phyloP scores from a whole-genome alignment of 2,797 vertebrate species.

The Anguilla anguilla region DNA sequence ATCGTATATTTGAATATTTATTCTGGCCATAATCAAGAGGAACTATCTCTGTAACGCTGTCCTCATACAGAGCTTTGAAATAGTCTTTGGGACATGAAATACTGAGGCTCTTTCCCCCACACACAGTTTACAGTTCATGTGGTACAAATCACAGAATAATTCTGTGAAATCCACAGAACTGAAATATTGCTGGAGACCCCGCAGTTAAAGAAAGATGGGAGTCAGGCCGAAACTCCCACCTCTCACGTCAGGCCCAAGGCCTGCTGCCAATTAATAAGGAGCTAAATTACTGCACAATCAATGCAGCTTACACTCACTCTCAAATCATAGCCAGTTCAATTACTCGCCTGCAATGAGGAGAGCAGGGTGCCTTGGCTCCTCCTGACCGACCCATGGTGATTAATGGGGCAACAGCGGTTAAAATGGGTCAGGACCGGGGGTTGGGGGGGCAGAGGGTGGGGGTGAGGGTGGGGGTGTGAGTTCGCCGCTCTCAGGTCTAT shows the following conservation, averaged over 20 bases:
- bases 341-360: constrained; percentile 64
- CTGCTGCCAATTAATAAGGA: constrained; percentile 3
- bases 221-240: not conserved
- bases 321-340: constrained; percentile 61
- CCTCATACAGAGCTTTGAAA: not conserved
- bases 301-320: constrained; percentile 52
- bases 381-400: constrained; percentile 61
- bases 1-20: not conserved
- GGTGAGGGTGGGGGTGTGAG: not conserved
- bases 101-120: not conserved
- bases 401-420: constrained; percentile 61
- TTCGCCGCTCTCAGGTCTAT: not conserved
- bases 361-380: constrained; percentile 33
- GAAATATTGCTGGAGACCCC: not conserved
- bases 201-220: not conserved
- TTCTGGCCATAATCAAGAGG: not conserved
- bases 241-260: not conserved
- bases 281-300: constrained; percentile 51
- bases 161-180: not conserved
- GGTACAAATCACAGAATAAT: not conserved
- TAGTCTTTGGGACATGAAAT: not conserved
- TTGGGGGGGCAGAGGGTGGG: not conserved
- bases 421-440: constrained; percentile 68
- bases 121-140: not conserved
- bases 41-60: not conserved